Conservation (phyloP, 2,888 invertebrate genomes). For the Agrotis segetum region DNA sequence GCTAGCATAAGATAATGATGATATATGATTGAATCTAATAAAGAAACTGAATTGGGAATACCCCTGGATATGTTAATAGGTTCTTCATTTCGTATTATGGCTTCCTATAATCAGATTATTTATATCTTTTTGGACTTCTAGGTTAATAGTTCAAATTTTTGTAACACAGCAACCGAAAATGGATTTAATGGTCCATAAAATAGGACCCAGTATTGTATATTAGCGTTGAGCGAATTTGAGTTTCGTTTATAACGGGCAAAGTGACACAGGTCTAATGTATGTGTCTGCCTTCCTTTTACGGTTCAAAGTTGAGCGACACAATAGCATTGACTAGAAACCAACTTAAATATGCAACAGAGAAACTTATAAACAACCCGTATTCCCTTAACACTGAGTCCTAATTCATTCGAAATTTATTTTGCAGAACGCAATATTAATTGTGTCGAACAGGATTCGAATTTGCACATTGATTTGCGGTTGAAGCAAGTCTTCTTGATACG, state of each 20-base stretch:
- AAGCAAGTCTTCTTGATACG: not conserved
- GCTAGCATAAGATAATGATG: too few species aligned
- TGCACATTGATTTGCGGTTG: constrained; percentile 24
- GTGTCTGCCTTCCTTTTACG: constrained; percentile 72
- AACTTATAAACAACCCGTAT: constrained; percentile 48
- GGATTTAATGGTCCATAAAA: not conserved
- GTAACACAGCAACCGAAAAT: constrained; percentile 10
- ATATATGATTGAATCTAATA: too few species aligned
- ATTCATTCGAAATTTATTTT: constrained; percentile 49
- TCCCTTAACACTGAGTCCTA: constrained; percentile 50
- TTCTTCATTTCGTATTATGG: not conserved
- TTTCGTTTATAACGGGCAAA: constrained; percentile 70
- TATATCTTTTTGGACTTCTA: constrained; percentile 11
- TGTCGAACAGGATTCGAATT: constrained; percentile 61
- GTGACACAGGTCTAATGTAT: constrained; percentile 65
- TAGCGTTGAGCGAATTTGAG: constrained; percentile 28
- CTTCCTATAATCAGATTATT: constrained; percentile 5
- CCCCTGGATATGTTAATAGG: too few species aligned
- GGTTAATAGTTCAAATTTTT: constrained; percentile 37
- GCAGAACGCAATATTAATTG: constrained; percentile 44
- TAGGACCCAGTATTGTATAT: constrained; percentile 35
- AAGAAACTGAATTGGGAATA: too few species aligned
- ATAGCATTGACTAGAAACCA: constrained; percentile 66
- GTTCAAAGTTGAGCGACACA: constrained; percentile 79
- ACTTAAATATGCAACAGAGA: constrained; percentile 45